phyloP scores from a whole-genome alignment of 2,113 vertebrate genomes.

The Dromiciops gliroides region DNA sequence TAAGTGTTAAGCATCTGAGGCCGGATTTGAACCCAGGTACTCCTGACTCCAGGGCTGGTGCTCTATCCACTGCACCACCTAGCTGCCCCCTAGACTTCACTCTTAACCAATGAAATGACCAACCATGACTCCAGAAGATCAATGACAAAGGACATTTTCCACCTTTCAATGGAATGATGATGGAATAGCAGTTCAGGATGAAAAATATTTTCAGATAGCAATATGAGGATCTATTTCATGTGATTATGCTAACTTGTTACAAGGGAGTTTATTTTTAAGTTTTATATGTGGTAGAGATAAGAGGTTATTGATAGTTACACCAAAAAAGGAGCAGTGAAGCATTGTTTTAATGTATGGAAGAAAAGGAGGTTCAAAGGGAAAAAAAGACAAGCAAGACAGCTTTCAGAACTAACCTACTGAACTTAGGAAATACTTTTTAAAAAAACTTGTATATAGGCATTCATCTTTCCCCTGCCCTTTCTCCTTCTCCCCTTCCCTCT shows the following conservation, averaged over 20 bases:
- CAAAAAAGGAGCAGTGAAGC: neutral
- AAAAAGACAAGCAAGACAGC: neutral
- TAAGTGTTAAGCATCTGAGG: too few relatives aligned
- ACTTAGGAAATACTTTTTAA: neutral
- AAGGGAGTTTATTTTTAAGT: neutral
- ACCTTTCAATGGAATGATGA: neutral
- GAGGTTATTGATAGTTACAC: neutral
- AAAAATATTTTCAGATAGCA: neutral
- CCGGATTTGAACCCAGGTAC: too few relatives aligned
- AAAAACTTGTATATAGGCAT: slow-evolving; percentile 17
- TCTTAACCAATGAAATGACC: neutral
- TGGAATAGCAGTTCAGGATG: neutral
- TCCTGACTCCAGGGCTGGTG: too few relatives aligned
- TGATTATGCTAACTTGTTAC: neutral
- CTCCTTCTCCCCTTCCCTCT: neutral
- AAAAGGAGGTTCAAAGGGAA: neutral
- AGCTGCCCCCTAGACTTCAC: too few relatives aligned
- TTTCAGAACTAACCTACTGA: neutral
- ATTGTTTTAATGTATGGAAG: neutral
- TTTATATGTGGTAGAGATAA: neutral
- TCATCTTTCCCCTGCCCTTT: neutral
- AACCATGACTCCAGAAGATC: neutral
- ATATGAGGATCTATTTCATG: neutral
- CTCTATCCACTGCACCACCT: too few relatives aligned
- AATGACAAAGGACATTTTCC: neutral